Conservation (phyloP, 2,888 invertebrate genomes). For the Oxyteleia sp. region DNA sequence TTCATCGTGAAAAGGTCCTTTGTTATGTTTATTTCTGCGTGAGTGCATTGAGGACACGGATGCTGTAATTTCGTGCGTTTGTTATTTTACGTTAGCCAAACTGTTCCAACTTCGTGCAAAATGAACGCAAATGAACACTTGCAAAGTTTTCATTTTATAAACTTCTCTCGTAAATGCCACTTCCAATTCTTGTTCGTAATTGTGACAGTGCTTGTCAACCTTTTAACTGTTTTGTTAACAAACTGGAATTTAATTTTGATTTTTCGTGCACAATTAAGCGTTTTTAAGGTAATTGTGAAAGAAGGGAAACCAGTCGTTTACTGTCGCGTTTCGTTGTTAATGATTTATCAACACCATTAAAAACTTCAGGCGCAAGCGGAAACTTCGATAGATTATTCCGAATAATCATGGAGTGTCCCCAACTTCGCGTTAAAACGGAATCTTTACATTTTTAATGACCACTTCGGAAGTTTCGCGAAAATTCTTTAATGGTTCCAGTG, state of each 20-base stretch:
- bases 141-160: constrained; percentile 67
- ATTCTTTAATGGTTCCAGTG: constrained; percentile 13
- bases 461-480: constrained; percentile 5
- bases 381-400: neutral
- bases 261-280: constrained; percentile 34
- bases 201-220: constrained; percentile 61
- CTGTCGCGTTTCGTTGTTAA: no score
- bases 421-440: neutral
- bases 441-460: constrained; percentile 5
- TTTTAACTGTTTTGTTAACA: constrained; percentile 64
- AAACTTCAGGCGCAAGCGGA: no score
- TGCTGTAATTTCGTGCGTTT: constrained; percentile 44
- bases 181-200: constrained; percentile 69
- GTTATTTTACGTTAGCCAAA: constrained; percentile 57
- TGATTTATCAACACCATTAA: no score
- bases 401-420: neutral
- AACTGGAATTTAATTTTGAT: constrained; percentile 47
- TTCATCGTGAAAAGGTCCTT: constrained; percentile 21
- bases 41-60: constrained; percentile 27
- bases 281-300: constrained; percentile 52
- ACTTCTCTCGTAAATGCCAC: constrained; percentile 68
- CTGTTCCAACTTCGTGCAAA: constrained; percentile 58
- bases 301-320: no score
- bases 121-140: constrained; percentile 67
- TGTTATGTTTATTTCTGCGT: constrained; percentile 20